Evolutionary conservation across 2,888 invertebrate genomes (phyloP), one percentile per base, ranked within the genome.

Genomic region (Amblyteles armatorius): DNA sequence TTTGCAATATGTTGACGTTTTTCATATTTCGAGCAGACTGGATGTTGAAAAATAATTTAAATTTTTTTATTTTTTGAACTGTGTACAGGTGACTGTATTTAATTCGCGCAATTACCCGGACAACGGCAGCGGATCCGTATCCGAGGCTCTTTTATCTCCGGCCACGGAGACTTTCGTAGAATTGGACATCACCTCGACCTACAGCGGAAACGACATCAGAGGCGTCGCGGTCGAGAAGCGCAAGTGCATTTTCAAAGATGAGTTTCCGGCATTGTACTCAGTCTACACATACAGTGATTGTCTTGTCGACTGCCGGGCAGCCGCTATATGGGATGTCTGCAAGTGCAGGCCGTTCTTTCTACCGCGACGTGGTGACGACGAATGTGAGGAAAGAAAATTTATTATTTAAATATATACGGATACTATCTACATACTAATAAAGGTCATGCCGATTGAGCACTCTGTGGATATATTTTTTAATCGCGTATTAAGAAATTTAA

Each of bases 241-340:
- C 19, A 94, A 95, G 73, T 96, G 96, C 85, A 93, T 95, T 13
- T 96, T 96, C 86, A 89, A 92, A 6, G 93, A 95, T 79, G 96
- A 96, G 88, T 87, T 90, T 0, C 86, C 89, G 0, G 84, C 90
- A 0, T 81, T 90, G 16, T 94, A 92, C 88, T 90, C 90, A 1
- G 91, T 93, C 83, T 96, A 96, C 88, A 95, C 95, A 2, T 95
- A 95, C 91, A 95, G 95, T 85, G 94, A 95, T 69, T 96, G 96
- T 89, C 94, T 96, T 65, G 94, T 95, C 19, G 93, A 94, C 33
- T 96, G 96, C 88, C 94, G 95, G 0, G 94, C 95, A 1, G 91
- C 92, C 19, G 94, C 95, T 6, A 92, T 96, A 0, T 91, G 93
- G 73, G 94, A 95, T 0, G 91, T 95, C 0, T 96, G 96, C 89